phyloP scores from a whole-genome alignment of 2,888 invertebrate genomes.

The Embidobia sp. region DNA sequence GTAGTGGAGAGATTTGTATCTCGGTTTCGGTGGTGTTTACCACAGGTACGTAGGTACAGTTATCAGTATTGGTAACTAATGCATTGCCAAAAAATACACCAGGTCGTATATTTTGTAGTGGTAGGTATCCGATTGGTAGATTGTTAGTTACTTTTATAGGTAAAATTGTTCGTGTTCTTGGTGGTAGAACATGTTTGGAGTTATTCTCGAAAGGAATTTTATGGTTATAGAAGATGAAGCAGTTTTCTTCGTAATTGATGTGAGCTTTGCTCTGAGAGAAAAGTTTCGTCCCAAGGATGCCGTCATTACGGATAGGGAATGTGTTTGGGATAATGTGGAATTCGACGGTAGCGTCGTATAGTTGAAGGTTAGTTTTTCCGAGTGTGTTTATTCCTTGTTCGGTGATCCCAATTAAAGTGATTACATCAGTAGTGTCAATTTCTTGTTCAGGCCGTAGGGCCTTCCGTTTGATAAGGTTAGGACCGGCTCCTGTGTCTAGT shows the following conservation, averaged over 20 bases:
- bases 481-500: constrained; percentile 30
- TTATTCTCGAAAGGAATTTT: not conserved
- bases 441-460: not conserved
- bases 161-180: not conserved
- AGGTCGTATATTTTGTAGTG: not conserved
- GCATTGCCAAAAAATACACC: constrained; percentile 7
- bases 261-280: not conserved
- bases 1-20: too few relatives aligned
- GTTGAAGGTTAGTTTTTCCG: constrained; percentile 9
- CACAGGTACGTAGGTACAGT: too few relatives aligned
- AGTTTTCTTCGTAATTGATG: constrained; percentile 18
- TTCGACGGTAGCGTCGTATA: not conserved
- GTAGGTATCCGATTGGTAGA: not conserved
- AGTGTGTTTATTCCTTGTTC: not conserved
- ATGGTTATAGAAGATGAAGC: not conserved
- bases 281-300: constrained; percentile 8
- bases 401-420: constrained; percentile 10
- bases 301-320: constrained; percentile 15
- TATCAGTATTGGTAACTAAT: not conserved
- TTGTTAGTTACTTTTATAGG: not conserved
- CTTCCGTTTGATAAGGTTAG: constrained; percentile 20
- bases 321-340: constrained; percentile 13
- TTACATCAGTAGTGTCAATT: not conserved
- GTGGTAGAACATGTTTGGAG: not conserved
- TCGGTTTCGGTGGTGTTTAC: too few relatives aligned